Evolutionary conservation across 2,888 invertebrate genomes (phyloP), one percentile per base, ranked within the genome.

Genomic region (Lasioglossum leucozonium): DNA sequence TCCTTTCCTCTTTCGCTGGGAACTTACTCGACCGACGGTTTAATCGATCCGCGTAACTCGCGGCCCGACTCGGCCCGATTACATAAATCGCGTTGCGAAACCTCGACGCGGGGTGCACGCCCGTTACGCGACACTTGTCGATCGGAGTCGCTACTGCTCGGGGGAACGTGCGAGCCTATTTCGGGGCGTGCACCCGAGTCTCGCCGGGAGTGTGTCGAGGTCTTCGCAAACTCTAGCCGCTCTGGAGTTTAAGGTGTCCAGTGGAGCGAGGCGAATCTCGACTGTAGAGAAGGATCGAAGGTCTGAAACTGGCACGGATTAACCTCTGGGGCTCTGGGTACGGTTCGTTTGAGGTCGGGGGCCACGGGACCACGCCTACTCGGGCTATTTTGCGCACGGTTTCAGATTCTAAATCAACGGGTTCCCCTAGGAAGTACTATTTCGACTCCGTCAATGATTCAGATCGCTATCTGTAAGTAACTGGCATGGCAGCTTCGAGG

Each of bases 71-170:
- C 22, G 42, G 69, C 40, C 16, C n/a, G 76, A 72, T 83, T 76
- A 55, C 76, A 72, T 81, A 72, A 83, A 67, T 58, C 65, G 40
- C 47, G 40, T 83, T 81, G 67, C 72, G 72, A 55, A 72, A 81
- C 65, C 75, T 75, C 51, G n/a, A 65, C 72, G 72, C 71, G 18
- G 58, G 37, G 47, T 51, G 62, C 37, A 65, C 16, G 16, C 65
- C 34, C 62, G 37, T 77, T 77, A 81, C 71, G 81, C 71, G 80
- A 71, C 69, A 58, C 67, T 76, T 71, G 55, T 44, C 67, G 58
- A 58, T 4, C 26, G 26, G 58, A 58, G 26, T n/a, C n/a, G n/a
- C n/a, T n/a, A 4, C 58, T 16, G 26, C 58, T 26, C 11, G 26
- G 58, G 26, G 58, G 58, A 26, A 58, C 58, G 26, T 26, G 26